phyloP scores from a whole-genome alignment of 2,797 vertebrate species.

The Acomys russatus region DNA sequence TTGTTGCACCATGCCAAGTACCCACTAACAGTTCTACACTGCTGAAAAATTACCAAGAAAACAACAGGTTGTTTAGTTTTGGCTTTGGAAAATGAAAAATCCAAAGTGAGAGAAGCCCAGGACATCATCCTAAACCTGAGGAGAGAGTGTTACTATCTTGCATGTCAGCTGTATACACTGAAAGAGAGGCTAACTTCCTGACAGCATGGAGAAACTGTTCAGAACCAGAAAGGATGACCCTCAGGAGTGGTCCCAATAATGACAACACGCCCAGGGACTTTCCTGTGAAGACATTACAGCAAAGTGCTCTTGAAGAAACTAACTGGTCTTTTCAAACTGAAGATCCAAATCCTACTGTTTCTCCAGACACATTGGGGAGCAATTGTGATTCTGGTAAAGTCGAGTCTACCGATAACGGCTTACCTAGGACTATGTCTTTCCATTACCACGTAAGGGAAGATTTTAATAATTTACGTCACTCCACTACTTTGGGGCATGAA shows the following conservation, averaged over 20 bases:
- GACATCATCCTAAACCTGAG: conserved; percentile 93
- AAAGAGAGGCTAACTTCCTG: conserved; percentile 89
- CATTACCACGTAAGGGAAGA: conserved; percentile 74
- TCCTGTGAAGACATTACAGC: too few species aligned
- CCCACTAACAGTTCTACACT: too few species aligned
- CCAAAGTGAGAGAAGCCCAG: too few species aligned
- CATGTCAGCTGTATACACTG: conserved; percentile 91
- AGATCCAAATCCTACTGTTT: conserved; percentile 67
- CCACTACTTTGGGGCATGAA: conserved; percentile 58
- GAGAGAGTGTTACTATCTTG: conserved; percentile 92
- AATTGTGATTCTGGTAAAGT: conserved; percentile 66
- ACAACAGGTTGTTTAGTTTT: too few species aligned
- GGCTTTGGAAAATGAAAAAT: too few species aligned
- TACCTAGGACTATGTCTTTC: conserved; percentile 86
- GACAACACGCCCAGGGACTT: too few species aligned
- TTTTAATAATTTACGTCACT: background rate
- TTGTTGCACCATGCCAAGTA: conserved; percentile 84
- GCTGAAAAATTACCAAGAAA: too few species aligned
- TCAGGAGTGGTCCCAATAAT: too few species aligned
- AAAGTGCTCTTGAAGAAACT: conserved; percentile 63
- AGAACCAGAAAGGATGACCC: too few species aligned
- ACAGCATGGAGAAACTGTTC: conserved; percentile 78
- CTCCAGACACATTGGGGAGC: conserved; percentile 41
- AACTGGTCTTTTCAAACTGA: conserved; percentile 60
- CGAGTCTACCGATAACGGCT: conserved; percentile 20